phyloP scores from a whole-genome alignment of 2,888 invertebrate genomes.

The Dinocampus coccinellae region DNA sequence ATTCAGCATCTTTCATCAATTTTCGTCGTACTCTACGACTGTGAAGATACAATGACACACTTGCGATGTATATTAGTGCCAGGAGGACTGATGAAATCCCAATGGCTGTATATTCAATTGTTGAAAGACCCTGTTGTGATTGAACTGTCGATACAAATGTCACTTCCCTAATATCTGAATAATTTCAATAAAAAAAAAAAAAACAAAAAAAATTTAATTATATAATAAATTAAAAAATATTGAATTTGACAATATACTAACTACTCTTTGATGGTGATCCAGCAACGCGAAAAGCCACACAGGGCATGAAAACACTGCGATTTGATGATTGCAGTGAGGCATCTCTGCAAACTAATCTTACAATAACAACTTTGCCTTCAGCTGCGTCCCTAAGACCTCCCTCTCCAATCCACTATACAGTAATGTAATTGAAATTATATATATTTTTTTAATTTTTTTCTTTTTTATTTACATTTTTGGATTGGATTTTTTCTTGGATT shows the following conservation, averaged over 20 bases:
- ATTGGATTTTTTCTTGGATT: too few relatives aligned
- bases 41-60: slow-evolving; percentile 86
- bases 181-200: slow-evolving; percentile 1
- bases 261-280: slow-evolving; percentile 82
- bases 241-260: slow-evolving; percentile 67
- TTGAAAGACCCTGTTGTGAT: slow-evolving; percentile 75
- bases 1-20: slow-evolving; percentile 58
- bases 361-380: slow-evolving; percentile 85
- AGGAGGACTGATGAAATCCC: slow-evolving; percentile 86
- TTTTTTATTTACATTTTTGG: neutral
- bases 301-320: slow-evolving; percentile 81
- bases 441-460: neutral
- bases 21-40: slow-evolving; percentile 76
- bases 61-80: slow-evolving; percentile 89
- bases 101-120: slow-evolving; percentile 86
- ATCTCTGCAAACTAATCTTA: slow-evolving; percentile 85
- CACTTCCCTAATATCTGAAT: slow-evolving; percentile 84
- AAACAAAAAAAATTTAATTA: neutral
- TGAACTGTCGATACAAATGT: slow-evolving; percentile 76
- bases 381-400: slow-evolving; percentile 80
- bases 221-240: neutral
- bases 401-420: slow-evolving; percentile 85
- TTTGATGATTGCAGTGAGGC: slow-evolving; percentile 71
- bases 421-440: neutral
- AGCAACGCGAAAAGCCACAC: slow-evolving; percentile 88